Base-by-base conservation (phyloP, 1,140 invertebrate species). In the Ceratina calcarata region DNA sequence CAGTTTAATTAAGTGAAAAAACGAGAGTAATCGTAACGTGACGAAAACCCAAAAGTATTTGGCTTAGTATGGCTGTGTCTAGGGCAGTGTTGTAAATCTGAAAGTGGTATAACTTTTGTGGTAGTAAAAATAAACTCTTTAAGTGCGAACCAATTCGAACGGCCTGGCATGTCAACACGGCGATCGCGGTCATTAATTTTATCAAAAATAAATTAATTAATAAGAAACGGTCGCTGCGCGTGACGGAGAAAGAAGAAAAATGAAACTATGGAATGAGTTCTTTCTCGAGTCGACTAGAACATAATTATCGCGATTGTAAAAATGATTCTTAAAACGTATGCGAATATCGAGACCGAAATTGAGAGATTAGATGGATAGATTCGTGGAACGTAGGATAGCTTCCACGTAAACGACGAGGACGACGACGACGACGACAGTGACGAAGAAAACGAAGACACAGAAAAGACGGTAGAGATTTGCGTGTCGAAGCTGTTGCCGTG, bases 21-120 rank as follows among this genome's bases (percentile, higher is more conserved):
- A 20, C 32, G 67, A 37, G 58, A 75, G 58, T 89, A 81, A 88
- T 84, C 71, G 84, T 88, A 87, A 90, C 71, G 37, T 6, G 82
- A 90, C 83, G 77, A 82, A 83, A 91, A 91, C 87, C 90, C 88
- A 91, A 91, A 91, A 91, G 90, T 92, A 92, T 91, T 92, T 92
- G 90, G 91, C 89, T 92, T 92, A 91, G 91, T 89, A 92, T 92
- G 91, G 91, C 91, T 92, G 91, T 92, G 91, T 91, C 87, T 91
- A 91, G 87, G 87, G 86, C 90, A 91, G 89, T 91, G 89, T 89
- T 91, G 90, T 91, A 89, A 90, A 91, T 90, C 86, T 84, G 82
- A 86, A 86, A 85, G 83, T 82, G 82, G 85, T 81, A 85, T 86
- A 89, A 81, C 82, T 84, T 80, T 88, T 82, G 76, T 86, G 74